A percentile compares a stretch with the other conserved stretches of the same genome.
Evolutionary conservation across 2,888 invertebrate genomes (phyloP).

Genomic region (Drosophila falleni): DNA sequence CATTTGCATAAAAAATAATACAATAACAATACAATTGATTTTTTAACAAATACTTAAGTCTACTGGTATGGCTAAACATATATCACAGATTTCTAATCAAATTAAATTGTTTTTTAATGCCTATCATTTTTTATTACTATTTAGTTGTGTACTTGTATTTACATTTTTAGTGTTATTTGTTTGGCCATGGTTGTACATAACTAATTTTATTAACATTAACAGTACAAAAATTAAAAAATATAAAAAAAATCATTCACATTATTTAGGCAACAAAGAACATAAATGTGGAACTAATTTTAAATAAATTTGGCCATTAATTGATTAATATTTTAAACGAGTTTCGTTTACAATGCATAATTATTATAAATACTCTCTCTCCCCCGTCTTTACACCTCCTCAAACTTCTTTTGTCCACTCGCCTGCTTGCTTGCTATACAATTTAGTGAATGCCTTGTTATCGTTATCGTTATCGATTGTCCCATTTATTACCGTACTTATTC

Average conservation of each 20-base stretch:
- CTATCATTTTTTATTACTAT: not conserved
- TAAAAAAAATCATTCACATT: not conserved
- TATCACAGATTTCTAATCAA: not conserved
- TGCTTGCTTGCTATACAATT: conserved; percentile 38
- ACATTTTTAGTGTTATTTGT: not conserved
- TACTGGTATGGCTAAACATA: not conserved
- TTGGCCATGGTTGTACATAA: not conserved
- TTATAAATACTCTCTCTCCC: too few species aligned
- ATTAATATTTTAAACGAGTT: not conserved
- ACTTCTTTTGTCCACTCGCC: not conserved
- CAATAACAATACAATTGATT: not conserved
- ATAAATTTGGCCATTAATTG: not conserved
- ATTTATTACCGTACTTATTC: conserved; percentile 18
- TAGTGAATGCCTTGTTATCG: conserved; percentile 35
- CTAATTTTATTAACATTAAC: too few species aligned
- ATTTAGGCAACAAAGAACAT: not conserved
- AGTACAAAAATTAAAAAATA: too few species aligned
- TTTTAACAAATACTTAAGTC: too few species aligned
- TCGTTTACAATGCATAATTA: conserved; percentile 1
- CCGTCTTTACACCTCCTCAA: not conserved
- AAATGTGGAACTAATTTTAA: not conserved
- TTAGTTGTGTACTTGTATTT: too few species aligned
- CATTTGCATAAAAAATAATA: too few species aligned
- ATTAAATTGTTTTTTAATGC: not conserved
- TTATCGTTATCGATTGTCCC: conserved; percentile 39